Conservation (phyloP, 2,113 vertebrate genomes). For the Hippocampus mohnikei region DNA sequence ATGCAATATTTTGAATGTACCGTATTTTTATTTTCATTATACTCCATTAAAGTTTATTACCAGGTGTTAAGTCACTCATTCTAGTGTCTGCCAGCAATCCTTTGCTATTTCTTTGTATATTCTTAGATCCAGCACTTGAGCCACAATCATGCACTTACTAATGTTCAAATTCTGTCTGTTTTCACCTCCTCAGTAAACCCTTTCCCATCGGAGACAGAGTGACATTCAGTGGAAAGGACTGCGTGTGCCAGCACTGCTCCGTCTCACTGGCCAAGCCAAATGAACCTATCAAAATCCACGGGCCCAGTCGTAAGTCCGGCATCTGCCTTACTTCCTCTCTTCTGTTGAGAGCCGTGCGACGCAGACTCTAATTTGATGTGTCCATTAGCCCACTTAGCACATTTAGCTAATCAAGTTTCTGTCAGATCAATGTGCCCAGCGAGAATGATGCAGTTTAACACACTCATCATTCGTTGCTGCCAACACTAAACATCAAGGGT, state of each 20-base stretch:
- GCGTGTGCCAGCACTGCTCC: constrained; percentile 95
- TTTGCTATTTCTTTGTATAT: constrained; percentile 32
- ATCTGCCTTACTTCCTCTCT: constrained; percentile 26
- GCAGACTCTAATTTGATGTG: constrained; percentile 26
- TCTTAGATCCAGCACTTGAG: constrained; percentile 14
- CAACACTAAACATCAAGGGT: constrained; percentile 6
- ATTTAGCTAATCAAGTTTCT: constrained; percentile 51
- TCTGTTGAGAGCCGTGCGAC: constrained; percentile 29
- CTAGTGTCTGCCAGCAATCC: constrained; percentile 25
- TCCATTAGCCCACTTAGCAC: constrained; percentile 34
- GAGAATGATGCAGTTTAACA: constrained; percentile 30
- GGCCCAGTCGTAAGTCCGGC: constrained; percentile 87
- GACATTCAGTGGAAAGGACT: constrained; percentile 96
- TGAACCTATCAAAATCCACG: constrained; percentile 95
- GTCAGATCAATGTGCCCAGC: constrained; percentile 29
- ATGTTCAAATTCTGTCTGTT: constrained; percentile 32
- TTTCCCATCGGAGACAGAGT: constrained; percentile 98
- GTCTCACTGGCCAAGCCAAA: constrained; percentile 81
- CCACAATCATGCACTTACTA: background rate
- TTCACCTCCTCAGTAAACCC: constrained; percentile 78
- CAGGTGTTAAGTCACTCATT: constrained; percentile 23
- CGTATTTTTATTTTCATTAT: constrained; percentile 34
- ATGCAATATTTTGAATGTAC: constrained; percentile 24
- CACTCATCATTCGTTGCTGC: constrained; percentile 25
- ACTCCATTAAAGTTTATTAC: constrained; percentile 34